phyloP scores from a whole-genome alignment of 2,888 invertebrate species.

The Drosophila meridionalis region DNA sequence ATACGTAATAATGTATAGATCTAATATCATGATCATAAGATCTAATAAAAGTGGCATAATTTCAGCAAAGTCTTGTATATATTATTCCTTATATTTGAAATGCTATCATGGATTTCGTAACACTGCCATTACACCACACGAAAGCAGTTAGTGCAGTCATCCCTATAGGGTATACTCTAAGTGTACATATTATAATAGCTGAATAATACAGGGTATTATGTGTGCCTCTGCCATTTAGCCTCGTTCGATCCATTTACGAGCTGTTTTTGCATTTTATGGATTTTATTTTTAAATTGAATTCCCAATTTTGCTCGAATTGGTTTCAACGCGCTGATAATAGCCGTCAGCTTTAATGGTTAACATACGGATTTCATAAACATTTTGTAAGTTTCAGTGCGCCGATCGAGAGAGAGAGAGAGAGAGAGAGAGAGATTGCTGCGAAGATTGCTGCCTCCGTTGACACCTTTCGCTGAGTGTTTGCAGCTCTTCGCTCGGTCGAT shows the following conservation, averaged over 20 bases:
- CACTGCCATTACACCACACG: too few relatives aligned
- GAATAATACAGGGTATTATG: neutral
- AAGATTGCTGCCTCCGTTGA: slow-evolving; percentile 55
- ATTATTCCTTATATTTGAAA: too few relatives aligned
- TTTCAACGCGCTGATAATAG: neutral
- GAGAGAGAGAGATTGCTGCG: neutral
- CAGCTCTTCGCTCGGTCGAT: neutral
- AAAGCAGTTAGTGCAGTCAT: too few relatives aligned
- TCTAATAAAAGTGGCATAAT: too few relatives aligned
- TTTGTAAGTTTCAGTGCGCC: neutral
- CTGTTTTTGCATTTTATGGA: slow-evolving; percentile 1
- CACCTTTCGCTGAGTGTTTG: slow-evolving; percentile 27
- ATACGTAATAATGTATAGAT: too few relatives aligned
- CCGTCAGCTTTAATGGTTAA: slow-evolving; percentile 2
- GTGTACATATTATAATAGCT: neutral
- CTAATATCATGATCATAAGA: too few relatives aligned
- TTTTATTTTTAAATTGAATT: neutral
- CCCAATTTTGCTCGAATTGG: neutral
- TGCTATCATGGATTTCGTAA: too few relatives aligned
- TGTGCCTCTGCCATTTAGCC: neutral
- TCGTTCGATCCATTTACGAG: neutral
- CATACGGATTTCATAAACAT: neutral
- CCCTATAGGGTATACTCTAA: too few relatives aligned
- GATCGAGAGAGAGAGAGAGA: neutral
- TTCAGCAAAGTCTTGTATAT: too few relatives aligned